Base-by-base conservation (phyloP, 2,113 vertebrate species). In the Pachypanchax playfairii region DNA sequence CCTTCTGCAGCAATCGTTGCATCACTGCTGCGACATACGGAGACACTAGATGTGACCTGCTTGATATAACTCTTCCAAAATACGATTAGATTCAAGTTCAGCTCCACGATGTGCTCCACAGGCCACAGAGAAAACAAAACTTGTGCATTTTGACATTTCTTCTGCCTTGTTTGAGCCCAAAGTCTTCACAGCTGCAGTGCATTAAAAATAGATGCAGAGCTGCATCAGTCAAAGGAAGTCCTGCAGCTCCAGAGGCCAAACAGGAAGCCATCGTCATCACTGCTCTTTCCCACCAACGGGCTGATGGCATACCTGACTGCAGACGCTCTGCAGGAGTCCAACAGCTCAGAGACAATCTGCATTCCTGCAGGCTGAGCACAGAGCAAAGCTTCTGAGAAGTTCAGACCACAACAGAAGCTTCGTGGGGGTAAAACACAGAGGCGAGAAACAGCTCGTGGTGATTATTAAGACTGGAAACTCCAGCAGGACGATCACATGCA, bases 301-400 rank as follows among this genome's bases (percentile, higher is more conserved):
- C n/a, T n/a, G n/a, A n/a, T n/a, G n/a, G n/a, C 20, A 17, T 22
- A 58, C 55, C 55, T 58, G 65, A 38, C 54, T 33, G 26, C 41
- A 13, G 64, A 42, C 13, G 51, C 70, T 26, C 81, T 9, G 67
- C 66, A 52, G 73, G 59, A 71, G 64, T 17, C 48, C 33, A 66
- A 67, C 65, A 52, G 71, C 29, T 33, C 60, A 0, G 44, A 42
- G 46, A 48, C 44, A 41, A 49, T 56, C 62, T 21, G 42, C 75
- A 85, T 84, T 87, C 87, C 76, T 79, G 22, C 1, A 56, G 61
- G 64, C 57, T 87, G 69, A 83, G 81, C 21, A 15, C 65, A 79
- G 36, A 61, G 57, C 20, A 0, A 20, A 1, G 51, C 67, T 80
- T 75, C 73, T 74, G 66, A 74, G 77, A 66, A 44, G 24, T 46